Base-by-base conservation (phyloP, 2,797 vertebrate genomes). In the Mus spretus region DNA sequence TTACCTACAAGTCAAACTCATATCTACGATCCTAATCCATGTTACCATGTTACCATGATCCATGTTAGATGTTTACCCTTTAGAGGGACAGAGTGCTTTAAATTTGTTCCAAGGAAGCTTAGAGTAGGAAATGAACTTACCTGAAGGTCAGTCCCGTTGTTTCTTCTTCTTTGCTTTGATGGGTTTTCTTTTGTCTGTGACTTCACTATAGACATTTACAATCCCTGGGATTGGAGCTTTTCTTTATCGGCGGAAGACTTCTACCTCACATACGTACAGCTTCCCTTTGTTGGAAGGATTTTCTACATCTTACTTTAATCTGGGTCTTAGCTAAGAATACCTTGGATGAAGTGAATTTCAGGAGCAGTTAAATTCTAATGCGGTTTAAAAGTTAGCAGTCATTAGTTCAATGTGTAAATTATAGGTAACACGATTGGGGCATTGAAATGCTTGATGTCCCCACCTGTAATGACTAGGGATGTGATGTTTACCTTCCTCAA, bases 401-500 rank as follows among this genome's bases (percentile, higher is more conserved):
- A 83, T 84, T 75, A 67, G 92, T 89, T 82, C 19, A 82, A 28
- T 55, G 22, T 84, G 8, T 50, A 90, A 86, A 72, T 72, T 88
- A 55, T 65, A 82, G 40, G 59, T 67, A 91, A 89, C 50, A n/a
- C 89, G 47, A 74, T 9, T 79, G 40, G 87, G 26, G 14, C 55
- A 87, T 70, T 61, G 63, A 88, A 90, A 59, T 94, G 53, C 2
- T 15, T 74, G 44, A 0, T 79, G 96, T 97, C 15, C 4, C 22
- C 65, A 84, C 14, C 91, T 34, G 47, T 81, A 63, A 70, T 90
- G 34, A 72, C 28, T 55, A 74, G 7, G 26, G 14, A 74, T 55
- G 0, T 59, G 44, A 57, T 87, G 55, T 80, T 92, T 96, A 55
- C 74, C 47, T 75, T 93, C 94, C 89, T 92, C 8, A 55, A 95